A percentile compares a stretch with the other conserved stretches of the same genome.
phyloP scores from a whole-genome alignment of 92 coral and sea anemone species.

The Bergia puertoricense region DNA sequence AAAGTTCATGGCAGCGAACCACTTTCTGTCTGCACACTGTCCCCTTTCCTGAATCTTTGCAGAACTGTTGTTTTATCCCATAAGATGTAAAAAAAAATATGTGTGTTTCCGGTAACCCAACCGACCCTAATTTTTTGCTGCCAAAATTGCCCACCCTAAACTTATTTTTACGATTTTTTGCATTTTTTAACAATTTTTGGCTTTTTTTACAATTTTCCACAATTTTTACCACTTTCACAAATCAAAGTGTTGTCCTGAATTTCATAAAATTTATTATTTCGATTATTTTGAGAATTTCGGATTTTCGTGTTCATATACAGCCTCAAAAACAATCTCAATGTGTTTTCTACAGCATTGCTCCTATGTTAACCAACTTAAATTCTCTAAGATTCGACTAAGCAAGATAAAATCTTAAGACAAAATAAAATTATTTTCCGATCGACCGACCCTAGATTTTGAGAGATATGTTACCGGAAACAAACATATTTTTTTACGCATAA shows the following conservation, averaged over 20 bases:
- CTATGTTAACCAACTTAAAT: not conserved
- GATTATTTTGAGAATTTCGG: not conserved
- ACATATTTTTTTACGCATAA: not conserved
- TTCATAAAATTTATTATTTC: not conserved
- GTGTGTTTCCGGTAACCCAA: not conserved
- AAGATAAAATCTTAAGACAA: not conserved
- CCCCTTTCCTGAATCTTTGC: too few relatives aligned
- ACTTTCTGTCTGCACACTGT: too few relatives aligned
- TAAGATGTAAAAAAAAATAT: not conserved
- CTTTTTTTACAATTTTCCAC: not conserved
- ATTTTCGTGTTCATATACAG: not conserved
- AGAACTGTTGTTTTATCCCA: not conserved
- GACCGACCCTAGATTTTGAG: not conserved
- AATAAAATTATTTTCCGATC: not conserved
- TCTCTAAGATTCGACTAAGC: not conserved
- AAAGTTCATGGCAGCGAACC: too few relatives aligned
- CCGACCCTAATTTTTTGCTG: not conserved
- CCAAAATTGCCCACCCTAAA: not conserved
- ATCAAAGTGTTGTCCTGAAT: not conserved
- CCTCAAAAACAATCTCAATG: not conserved
- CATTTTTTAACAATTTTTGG: not conserved
- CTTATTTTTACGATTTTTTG: not conserved
- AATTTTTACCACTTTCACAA: not conserved
- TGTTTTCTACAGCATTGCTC: not conserved
- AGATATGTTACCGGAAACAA: conserved; percentile 2